Percentiles rank a stretch among this genome's conserved stretches.
phyloP scores from a whole-genome alignment of 2,797 vertebrate genomes.

The Gobionotothen gibberifrons region DNA sequence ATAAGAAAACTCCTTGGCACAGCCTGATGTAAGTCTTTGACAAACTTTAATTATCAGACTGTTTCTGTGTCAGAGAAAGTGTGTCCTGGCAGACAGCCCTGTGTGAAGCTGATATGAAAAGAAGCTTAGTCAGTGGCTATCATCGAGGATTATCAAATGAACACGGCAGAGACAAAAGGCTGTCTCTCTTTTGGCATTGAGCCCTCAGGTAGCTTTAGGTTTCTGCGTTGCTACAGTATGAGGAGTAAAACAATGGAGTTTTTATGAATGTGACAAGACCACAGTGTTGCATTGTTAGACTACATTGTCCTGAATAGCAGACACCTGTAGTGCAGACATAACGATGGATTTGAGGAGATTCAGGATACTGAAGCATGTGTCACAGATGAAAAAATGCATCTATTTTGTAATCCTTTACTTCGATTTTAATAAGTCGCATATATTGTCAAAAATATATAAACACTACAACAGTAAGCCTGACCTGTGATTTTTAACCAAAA shows the following conservation, averaged over 20 bases:
- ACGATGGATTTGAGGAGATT: not conserved
- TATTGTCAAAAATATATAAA: not conserved
- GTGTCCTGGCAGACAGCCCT: conserved; percentile 57
- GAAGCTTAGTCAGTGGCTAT: conserved; percentile 68
- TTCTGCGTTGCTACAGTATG: conserved; percentile 28
- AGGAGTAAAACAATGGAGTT: conserved; percentile 47
- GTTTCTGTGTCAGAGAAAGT: conserved; percentile 51
- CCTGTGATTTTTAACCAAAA: conserved; percentile 23
- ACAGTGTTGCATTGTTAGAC: not conserved
- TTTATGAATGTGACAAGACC: conserved; percentile 52
- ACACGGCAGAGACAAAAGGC: conserved; percentile 68
- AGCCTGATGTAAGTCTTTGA: conserved; percentile 31
- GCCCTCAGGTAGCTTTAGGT: conserved; percentile 52
- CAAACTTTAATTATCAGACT: conserved; percentile 49
- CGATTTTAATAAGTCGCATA: not conserved
- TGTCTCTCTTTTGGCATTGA: conserved; percentile 62
- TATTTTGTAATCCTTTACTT: not conserved
- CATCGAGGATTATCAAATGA: conserved; percentile 75
- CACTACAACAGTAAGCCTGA: not conserved
- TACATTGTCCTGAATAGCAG: not conserved
- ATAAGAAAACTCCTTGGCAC: conserved; percentile 11
- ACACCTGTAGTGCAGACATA: not conserved
- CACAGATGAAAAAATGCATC: not conserved
- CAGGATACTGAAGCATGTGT: not conserved
- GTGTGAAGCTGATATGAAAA: conserved; percentile 65